A percentile compares a stretch with the other conserved stretches of the same genome.
Evolutionary conservation across 1,140 invertebrate genomes (phyloP).

Genomic region (Anagrus nilaparvatae): DNA sequence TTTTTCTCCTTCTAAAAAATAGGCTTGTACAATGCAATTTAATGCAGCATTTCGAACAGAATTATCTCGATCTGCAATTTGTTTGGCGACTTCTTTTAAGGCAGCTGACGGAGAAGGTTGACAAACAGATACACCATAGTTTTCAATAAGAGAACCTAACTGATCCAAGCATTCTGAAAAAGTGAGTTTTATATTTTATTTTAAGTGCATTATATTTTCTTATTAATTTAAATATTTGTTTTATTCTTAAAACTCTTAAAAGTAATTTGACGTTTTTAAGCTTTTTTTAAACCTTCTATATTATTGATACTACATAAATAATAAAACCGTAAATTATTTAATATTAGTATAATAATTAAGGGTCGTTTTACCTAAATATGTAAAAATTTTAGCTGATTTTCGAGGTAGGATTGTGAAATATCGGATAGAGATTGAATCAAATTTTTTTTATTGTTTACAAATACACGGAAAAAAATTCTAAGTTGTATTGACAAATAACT

Average conservation of each 20-base stretch:
- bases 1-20: conserved; percentile 81
- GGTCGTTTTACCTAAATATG: no score
- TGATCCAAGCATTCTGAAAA: conserved; percentile 83
- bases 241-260: conserved; percentile 7
- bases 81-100: conserved; percentile 86
- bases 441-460: no score
- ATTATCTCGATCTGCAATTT: conserved; percentile 93
- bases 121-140: conserved; percentile 76
- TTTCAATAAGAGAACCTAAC: conserved; percentile 76
- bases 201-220: not conserved
- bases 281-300: no score
- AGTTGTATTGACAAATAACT: no score
- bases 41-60: conserved; percentile 91
- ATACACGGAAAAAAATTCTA: no score
- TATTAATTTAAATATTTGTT: conserved; percentile 3
- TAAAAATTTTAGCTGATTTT: no score
- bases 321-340: no score
- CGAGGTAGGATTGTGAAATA: no score
- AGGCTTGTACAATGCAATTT: conserved; percentile 87
- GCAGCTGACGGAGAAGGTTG: conserved; percentile 63
- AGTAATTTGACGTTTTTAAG: conserved; percentile 6
- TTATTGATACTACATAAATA: no score
- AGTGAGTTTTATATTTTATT: not conserved
- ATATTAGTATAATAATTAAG: no score
- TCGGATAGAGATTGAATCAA: no score